A percentile compares a stretch with the other conserved stretches of the same genome.
Conservation (phyloP, 2,797 vertebrate species). For the Leptoclinus maculatus region DNA sequence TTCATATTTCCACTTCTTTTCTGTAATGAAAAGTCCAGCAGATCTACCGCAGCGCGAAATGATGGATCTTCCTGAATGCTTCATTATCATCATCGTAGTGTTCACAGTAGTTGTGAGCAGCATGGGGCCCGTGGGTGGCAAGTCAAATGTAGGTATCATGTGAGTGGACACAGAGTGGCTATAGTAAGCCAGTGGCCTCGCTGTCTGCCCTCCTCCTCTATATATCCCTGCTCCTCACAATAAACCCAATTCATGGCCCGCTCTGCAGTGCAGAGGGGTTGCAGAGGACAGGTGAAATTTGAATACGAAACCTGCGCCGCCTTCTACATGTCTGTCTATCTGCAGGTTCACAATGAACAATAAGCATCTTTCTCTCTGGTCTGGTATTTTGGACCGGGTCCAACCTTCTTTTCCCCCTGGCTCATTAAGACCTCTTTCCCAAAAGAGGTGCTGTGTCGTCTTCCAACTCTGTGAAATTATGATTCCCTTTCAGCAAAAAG, state of each 20-base stretch:
- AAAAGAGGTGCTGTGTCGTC: slow-evolving; percentile 36
- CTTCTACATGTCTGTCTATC: slow-evolving; percentile 42
- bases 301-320: slow-evolving; percentile 38
- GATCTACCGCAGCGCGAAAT: too few relatives aligned
- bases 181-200: neutral
- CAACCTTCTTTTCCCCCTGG: slow-evolving; percentile 10
- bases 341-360: slow-evolving; percentile 71
- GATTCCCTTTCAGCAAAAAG: neutral
- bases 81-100: neutral
- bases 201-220: slow-evolving; percentile 4
- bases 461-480: slow-evolving; percentile 11
- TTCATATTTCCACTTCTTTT: too few relatives aligned
- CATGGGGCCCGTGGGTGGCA: neutral
- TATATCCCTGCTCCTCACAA: slow-evolving; percentile 34
- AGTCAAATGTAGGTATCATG: neutral
- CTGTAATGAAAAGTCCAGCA: neutral
- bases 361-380: slow-evolving; percentile 52
- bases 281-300: slow-evolving; percentile 61
- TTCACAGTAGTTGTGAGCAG: neutral
- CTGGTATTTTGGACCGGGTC: slow-evolving; percentile 57
- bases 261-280: slow-evolving; percentile 9
- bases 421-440: slow-evolving; percentile 23
- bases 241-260: slow-evolving; percentile 38
- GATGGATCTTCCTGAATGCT: neutral
- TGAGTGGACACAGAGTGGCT: neutral